These are phyloP conservation scores for Isaurus tuberculatus DNA, from an alignment of 92 coral and sea anemone species.

Conservation along the genomic window DNA sequence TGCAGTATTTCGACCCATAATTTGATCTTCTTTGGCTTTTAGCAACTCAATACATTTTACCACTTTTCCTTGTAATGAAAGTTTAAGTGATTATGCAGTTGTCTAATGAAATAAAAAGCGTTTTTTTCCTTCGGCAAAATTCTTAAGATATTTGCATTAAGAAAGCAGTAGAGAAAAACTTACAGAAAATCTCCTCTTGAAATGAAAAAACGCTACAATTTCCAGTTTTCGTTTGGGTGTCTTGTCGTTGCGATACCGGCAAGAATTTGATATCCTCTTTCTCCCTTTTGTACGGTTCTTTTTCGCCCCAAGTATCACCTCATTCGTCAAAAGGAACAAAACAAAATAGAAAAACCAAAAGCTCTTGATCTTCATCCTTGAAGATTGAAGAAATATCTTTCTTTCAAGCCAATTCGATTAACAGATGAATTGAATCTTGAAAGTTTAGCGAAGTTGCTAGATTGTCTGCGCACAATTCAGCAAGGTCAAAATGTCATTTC, in stretches of 20 bases:
- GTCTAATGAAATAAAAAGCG: background rate
- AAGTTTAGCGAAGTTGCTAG: background rate
- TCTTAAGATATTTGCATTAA: background rate
- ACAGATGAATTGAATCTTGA: background rate
- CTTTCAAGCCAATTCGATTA: background rate
- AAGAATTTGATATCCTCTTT: constrained; percentile 7
- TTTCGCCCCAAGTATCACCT: background rate
- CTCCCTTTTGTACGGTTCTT: constrained; percentile 8
- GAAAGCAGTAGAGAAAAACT: background rate
- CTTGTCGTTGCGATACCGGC: constrained; percentile 17
- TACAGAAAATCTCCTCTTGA: constrained; percentile 31
- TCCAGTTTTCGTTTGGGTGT: constrained; percentile 8
- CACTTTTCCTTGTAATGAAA: constrained; percentile 14
- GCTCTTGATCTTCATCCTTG: constrained; percentile 18
- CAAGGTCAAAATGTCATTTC: constrained; percentile 4
- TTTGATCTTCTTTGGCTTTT: no score
- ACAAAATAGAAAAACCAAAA: background rate
- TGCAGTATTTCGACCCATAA: no score
- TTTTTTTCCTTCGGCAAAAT: background rate
- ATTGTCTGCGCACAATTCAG: background rate
- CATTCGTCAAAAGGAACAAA: constrained; percentile 15
- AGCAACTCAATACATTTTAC: background rate
- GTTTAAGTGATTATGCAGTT: background rate
- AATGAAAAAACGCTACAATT: constrained; percentile 36
- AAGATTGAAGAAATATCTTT: background rate